Percentiles rank a stretch among this genome's conserved stretches.
Evolutionary conservation across 2,113 vertebrate genomes (phyloP).

Genomic region (Crotophaga sulcirostris): DNA sequence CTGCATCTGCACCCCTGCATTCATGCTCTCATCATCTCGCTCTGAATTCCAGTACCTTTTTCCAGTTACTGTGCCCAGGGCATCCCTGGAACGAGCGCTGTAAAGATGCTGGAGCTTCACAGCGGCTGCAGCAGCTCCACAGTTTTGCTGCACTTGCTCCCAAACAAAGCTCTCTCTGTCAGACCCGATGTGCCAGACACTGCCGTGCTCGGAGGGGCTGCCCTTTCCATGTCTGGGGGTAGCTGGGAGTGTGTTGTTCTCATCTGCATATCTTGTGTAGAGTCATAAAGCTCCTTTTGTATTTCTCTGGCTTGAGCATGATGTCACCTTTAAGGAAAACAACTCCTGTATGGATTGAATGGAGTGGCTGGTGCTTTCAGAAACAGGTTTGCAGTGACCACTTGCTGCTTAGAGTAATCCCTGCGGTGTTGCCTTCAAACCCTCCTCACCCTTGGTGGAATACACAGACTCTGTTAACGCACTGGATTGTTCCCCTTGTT

Average conservation of each 20-base stretch:
- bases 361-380: neutral
- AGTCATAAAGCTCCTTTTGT: slow-evolving; percentile 63
- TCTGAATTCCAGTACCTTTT: slow-evolving; percentile 61
- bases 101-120: neutral
- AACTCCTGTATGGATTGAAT: neutral
- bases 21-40: neutral
- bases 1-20: slow-evolving; percentile 14
- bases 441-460: neutral
- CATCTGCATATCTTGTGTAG: slow-evolving; percentile 18
- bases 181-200: slow-evolving; percentile 41
- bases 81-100: neutral
- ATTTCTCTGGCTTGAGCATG: slow-evolving; percentile 48
- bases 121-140: neutral
- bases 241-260: neutral
- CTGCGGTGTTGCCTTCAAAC: neutral
- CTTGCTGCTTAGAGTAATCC: neutral
- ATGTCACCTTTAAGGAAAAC: slow-evolving; percentile 49
- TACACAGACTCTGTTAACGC: neutral
- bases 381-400: neutral
- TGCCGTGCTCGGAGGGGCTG: slow-evolving; percentile 11
- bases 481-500: neutral
- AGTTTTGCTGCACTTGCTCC: neutral
- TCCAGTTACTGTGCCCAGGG: slow-evolving; percentile 4
- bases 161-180: slow-evolving; percentile 57
- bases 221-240: neutral